Base-by-base conservation (phyloP, 2,113 vertebrate genomes). In the Hassar affinis region DNA sequence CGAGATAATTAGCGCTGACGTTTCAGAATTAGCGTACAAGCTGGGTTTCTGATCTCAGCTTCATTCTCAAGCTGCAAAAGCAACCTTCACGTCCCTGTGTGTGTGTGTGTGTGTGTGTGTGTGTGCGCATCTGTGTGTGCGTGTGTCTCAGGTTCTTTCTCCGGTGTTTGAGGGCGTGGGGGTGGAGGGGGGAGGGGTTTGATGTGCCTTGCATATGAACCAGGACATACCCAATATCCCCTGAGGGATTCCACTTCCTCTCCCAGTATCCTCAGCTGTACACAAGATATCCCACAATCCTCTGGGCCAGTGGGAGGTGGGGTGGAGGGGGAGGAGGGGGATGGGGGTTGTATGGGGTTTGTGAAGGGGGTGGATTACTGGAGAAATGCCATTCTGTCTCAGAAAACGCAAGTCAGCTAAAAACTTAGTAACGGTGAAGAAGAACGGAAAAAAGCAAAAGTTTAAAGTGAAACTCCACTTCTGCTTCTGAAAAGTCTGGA, bases 191-290 rank as follows among this genome's bases (percentile, higher is more conserved):
- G 22, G 51, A 20, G 79, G 61, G 71, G 81, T 83, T n/a, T 47
- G 82, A 91, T 91, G 91, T 85, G 92, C 90, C 93, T 92, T 91
- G 93, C 93, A 94, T 95, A 91, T 90, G 93, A 96, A 95, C 94
- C 93, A 94, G 94, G 94, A 94, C 94, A 90, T 93, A 88, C 92
- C 92, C 94, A 88, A 90, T 90, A 93, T 93, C 92, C 94, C 94
- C 95, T 91, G 79, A 90, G 94, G 95, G 94, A 94, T 92, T 91
- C 93, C 54, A 93, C 95, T 96, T 96, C 95, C 95, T 95, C 91
- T 89, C 88, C 92, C 90, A 86, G 81, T 66, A 86, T 81, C 76
- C 85, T 82, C 80, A 79, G 52, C 74, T 78, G 45, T 64, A 78
- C 69, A 83, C 35, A 35, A 94, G 94, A 95, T 94, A 94, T 93